Percentiles rank a stretch among this genome's conserved stretches.
These are phyloP conservation scores for Macrocentrus cingulum DNA, from an alignment of 1,140 invertebrate genomes.

Conservation along the genomic window DNA sequence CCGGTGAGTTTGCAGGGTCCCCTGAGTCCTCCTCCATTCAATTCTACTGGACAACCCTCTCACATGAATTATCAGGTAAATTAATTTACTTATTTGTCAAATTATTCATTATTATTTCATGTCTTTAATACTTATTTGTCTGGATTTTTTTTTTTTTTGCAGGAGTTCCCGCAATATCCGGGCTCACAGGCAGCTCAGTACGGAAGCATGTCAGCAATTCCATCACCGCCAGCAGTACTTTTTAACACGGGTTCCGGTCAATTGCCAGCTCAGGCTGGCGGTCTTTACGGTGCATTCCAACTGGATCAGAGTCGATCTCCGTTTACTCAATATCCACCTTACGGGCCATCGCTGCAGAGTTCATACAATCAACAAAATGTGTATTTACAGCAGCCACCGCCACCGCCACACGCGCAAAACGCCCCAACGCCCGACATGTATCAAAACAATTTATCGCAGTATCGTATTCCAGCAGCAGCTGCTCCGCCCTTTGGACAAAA, in stretches of 20 bases:
- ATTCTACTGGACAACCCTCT: slow-evolving; percentile 58
- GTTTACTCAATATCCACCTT: slow-evolving; percentile 68
- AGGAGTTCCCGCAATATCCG: slow-evolving; percentile 56
- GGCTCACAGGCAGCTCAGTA: slow-evolving; percentile 65
- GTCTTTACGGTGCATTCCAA: slow-evolving; percentile 74
- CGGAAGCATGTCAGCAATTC: slow-evolving; percentile 75
- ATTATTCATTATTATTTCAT: slow-evolving; percentile 13
- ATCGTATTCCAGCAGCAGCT: slow-evolving; percentile 67
- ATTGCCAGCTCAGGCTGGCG: slow-evolving; percentile 70
- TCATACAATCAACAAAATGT: slow-evolving; percentile 71
- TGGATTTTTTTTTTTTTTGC: slow-evolving; percentile 35
- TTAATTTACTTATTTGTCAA: slow-evolving; percentile 12
- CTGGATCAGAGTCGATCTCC: slow-evolving; percentile 66
- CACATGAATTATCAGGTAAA: slow-evolving; percentile 64
- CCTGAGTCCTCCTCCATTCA: slow-evolving; percentile 59
- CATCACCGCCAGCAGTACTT: slow-evolving; percentile 77
- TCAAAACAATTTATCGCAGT: slow-evolving; percentile 75
- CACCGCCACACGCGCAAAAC: slow-evolving; percentile 58
- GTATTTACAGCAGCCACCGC: slow-evolving; percentile 67
- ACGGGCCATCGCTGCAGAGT: slow-evolving; percentile 60
- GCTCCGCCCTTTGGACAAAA: slow-evolving; percentile 72
- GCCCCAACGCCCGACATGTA: slow-evolving; percentile 76
- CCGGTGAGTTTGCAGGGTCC: slow-evolving; percentile 58
- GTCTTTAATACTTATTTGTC: no score
- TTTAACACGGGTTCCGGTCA: slow-evolving; percentile 77